Evolutionary conservation across 1,140 invertebrate species (phyloP), one percentile per base, ranked within the genome.

Genomic region (Chlorops oryzae): DNA sequence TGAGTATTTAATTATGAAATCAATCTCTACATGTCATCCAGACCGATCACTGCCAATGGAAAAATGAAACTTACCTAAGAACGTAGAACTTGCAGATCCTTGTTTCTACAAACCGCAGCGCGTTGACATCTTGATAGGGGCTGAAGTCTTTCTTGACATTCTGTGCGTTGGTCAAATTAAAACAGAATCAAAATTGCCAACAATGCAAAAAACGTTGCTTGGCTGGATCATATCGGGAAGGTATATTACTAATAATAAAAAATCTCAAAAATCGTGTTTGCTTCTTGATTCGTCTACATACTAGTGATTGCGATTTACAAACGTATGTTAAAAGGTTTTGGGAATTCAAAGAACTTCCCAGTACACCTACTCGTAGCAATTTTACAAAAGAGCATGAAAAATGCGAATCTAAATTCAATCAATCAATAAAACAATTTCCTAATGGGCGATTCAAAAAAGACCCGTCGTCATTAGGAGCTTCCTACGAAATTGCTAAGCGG

Each of bases 381-480:
- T n/a, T n/a, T n/a, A n/a, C n/a, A n/a, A n/a, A n/a, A n/a, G n/a
- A n/a, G n/a, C n/a, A n/a, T n/a, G n/a, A n/a, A n/a, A n/a, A n/a
- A n/a, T n/a, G n/a, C n/a, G n/a, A n/a, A n/a, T n/a, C n/a, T n/a
- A n/a, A n/a, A n/a, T n/a, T n/a, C n/a, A n/a, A n/a, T n/a, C n/a
- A n/a, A n/a, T n/a, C n/a, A n/a, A n/a, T n/a, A n/a, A n/a, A n/a
- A n/a, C n/a, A n/a, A n/a, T n/a, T n/a, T n/a, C n/a, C n/a, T n/a
- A n/a, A n/a, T n/a, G n/a, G n/a, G n/a, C n/a, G n/a, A n/a, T n/a
- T n/a, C n/a, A n/a, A n/a, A n/a, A 52, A 34, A 34, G 43, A 55
- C 50, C 7, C 23, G 15, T 37, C 44, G 5, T 52, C 58, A 2
- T 59, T 74, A 50, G 63, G 69, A 28, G 52, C 62, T 2, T 70